A percentile compares a stretch with the other conserved stretches of the same genome.
phyloP scores from a whole-genome alignment of 37 sponge, comb jelly and placozoan genomes.

The Cliona cf. orientalis region DNA sequence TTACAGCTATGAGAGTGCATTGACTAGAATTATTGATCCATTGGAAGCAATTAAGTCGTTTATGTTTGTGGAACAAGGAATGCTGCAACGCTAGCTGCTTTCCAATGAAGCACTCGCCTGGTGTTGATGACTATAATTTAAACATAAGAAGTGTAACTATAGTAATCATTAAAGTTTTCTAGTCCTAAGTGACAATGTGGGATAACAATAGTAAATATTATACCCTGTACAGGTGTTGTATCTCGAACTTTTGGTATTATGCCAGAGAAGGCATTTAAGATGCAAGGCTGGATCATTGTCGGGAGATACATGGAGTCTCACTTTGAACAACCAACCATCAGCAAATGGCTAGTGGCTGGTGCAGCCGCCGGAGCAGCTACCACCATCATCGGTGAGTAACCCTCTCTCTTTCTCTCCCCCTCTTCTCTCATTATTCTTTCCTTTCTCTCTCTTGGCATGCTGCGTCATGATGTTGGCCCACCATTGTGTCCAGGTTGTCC shows the following conservation, averaged over 20 bases:
- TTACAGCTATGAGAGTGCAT: too few relatives aligned
- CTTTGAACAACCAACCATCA: constrained; percentile 16
- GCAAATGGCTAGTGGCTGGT: constrained; percentile 78
- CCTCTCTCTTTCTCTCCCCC: background rate
- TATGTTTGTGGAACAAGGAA: too few relatives aligned
- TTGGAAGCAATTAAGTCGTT: too few relatives aligned
- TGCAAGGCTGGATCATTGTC: constrained; percentile 76
- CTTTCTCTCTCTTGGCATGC: too few relatives aligned
- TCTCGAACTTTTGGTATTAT: constrained; percentile 81
- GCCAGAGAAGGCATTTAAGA: constrained; percentile 94
- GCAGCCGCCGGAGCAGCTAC: constrained; percentile 82
- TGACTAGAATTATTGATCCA: too few relatives aligned
- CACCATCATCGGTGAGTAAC: constrained; percentile 65
- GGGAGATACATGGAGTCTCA: constrained; percentile 54
- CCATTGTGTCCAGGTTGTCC: constrained; percentile 70
- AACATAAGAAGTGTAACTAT: too few relatives aligned
- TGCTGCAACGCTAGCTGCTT: too few relatives aligned
- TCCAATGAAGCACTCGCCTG: too few relatives aligned
- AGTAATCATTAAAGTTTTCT: too few relatives aligned
- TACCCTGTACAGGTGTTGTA: constrained; percentile 58
- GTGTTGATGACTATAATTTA: too few relatives aligned
- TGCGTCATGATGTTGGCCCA: too few relatives aligned
- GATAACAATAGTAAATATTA: background rate
- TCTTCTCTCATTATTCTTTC: constrained; percentile 2
- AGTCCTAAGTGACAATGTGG: background rate